Base-by-base conservation (phyloP, 2,113 vertebrate genomes). In the Catharus minimus region DNA sequence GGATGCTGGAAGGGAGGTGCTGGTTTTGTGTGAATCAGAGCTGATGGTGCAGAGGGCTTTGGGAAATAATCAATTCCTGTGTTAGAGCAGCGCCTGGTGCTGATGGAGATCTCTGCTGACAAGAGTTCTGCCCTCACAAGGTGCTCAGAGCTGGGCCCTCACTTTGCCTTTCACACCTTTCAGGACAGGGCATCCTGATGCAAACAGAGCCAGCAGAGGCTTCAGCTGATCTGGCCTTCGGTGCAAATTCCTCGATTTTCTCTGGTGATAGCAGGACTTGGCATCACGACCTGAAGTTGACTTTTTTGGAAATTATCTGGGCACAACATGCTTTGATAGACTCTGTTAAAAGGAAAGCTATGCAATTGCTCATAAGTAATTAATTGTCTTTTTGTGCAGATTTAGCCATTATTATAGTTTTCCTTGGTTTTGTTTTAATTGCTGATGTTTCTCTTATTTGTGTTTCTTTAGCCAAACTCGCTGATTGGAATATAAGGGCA, bases 11-110 rank as follows among this genome's bases (percentile, higher is more conserved):
- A 36, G 18, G 23, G 32, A 60, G 65, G 62, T 1, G 7, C 16
- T 67, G 68, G 41, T 60, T 94, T 90, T 50, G 32, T n/a, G 49
- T 27, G 73, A 78, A 80, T 69, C 80, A 24, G 76, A 77, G 86
- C 46, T 90, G 82, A 86, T 89, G 38, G 50, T 41, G 27, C 46
- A 44, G 60, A 83, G 11, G 7, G 50, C 74, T 86, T 82, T 68
- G 67, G 58, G 74, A 90, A 82, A 85, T 62, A 79, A 93, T 80
- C 82, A 81, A n/a, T 86, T 94, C 53, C 27, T 9, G 5, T 36
- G 56, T 72, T 36, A 33, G 44, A 76, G 36, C 23, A 82, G n/a
- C 0, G 0, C 5, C 28, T 36, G 52, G 41, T 0, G 3, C 49
- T 79, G 72, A 65, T 43, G 69, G 71, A 78, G 65, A 94, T 44